Evolutionary conservation across 2,113 vertebrate species (phyloP).

Genomic region (Neogobius melanostomus): DNA sequence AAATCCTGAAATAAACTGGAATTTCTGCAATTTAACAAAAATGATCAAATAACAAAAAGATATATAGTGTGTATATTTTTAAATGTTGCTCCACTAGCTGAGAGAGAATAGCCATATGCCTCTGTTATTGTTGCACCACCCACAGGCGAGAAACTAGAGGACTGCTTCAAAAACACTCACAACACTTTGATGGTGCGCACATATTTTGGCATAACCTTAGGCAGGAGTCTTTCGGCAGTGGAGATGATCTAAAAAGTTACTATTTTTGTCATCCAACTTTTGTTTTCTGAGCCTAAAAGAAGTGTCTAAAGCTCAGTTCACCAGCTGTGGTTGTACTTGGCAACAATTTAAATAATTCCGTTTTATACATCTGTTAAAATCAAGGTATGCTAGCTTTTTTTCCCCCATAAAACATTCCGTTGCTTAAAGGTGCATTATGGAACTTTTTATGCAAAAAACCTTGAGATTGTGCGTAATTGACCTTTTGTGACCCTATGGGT

Average conservation of each 20-base stretch:
- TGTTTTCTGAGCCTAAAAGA: not conserved
- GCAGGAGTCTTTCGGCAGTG: slow-evolving; percentile 8
- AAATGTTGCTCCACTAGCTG: not conserved
- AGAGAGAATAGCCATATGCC: slow-evolving; percentile 3
- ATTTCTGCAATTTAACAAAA: not conserved
- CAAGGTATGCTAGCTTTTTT: too few relatives aligned
- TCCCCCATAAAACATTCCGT: too few relatives aligned
- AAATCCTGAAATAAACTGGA: not conserved
- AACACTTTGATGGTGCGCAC: slow-evolving; percentile 9
- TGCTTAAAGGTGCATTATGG: too few relatives aligned
- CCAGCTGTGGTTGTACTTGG: not conserved
- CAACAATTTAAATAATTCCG: not conserved
- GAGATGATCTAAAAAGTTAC: not conserved
- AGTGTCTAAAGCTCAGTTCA: not conserved
- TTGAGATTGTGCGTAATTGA: too few relatives aligned
- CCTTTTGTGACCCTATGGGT: too few relatives aligned
- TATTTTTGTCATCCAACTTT: slow-evolving; percentile 1
- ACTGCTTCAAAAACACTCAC: slow-evolving; percentile 18
- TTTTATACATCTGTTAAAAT: not conserved
- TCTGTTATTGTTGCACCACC: not conserved
- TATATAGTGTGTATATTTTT: not conserved
- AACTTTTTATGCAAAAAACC: too few relatives aligned
- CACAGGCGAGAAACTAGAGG: slow-evolving; percentile 2
- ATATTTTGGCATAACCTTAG: slow-evolving; percentile 6
- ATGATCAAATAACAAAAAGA: not conserved